phyloP scores from a whole-genome alignment of 2,797 vertebrate genomes.

The Menidia menidia region DNA sequence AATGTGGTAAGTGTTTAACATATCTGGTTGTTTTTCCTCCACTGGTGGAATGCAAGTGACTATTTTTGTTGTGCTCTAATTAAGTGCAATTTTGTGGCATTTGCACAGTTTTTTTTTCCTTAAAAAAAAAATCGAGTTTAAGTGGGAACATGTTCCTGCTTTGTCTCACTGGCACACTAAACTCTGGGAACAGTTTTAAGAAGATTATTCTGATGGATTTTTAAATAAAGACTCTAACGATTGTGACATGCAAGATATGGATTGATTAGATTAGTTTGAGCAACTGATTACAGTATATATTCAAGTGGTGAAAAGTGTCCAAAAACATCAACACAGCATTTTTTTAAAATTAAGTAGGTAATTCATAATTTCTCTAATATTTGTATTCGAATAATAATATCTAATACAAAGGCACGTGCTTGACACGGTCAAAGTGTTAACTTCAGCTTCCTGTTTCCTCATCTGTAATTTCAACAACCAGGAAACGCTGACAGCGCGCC shows the following conservation, averaged over 20 bases:
- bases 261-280: too few relatives aligned
- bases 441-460: constrained; percentile 47
- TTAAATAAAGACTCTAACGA: too few relatives aligned
- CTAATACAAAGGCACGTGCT: background rate
- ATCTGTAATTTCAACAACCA: background rate
- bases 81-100: background rate
- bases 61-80: background rate
- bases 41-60: background rate
- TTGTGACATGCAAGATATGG: too few relatives aligned
- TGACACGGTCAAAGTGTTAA: background rate
- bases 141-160: background rate
- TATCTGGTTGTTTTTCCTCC: background rate
- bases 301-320: too few relatives aligned
- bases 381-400: too few relatives aligned
- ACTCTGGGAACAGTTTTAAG: too few relatives aligned
- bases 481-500: constrained; percentile 23
- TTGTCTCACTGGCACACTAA: background rate
- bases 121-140: background rate
- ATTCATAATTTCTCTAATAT: too few relatives aligned
- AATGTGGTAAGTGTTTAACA: too few relatives aligned
- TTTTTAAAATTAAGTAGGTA: too few relatives aligned
- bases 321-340: too few relatives aligned
- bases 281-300: too few relatives aligned
- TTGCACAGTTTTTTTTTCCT: background rate
- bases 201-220: too few relatives aligned